Conservation (phyloP, 2,888 invertebrate genomes). For the Drosophila barbarae region DNA sequence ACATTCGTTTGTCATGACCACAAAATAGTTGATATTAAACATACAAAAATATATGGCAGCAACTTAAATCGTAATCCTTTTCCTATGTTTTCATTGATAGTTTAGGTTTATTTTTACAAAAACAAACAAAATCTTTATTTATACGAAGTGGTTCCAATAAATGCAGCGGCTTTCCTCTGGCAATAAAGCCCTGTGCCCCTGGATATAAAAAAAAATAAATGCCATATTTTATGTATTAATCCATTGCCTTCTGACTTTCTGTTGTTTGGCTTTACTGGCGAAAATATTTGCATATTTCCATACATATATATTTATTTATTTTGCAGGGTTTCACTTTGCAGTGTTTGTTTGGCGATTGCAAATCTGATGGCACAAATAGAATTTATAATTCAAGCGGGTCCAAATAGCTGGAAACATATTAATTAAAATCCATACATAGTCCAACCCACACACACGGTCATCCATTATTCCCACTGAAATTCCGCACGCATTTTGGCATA, state of each 20-base stretch:
- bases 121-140: not conserved
- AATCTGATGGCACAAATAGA: constrained; percentile 33
- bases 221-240: constrained; percentile 30
- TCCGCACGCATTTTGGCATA: constrained; percentile 5
- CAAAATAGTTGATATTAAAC: not conserved
- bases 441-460: not conserved
- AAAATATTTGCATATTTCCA: constrained; percentile 23
- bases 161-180: not conserved
- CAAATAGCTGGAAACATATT: constrained; percentile 22
- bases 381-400: constrained; percentile 17
- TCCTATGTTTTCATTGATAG: not conserved
- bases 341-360: constrained; percentile 17
- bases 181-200: not conserved
- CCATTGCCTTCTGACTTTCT: constrained; percentile 14
- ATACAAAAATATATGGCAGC: not conserved
- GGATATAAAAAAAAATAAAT: constrained; percentile 3
- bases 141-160: not conserved
- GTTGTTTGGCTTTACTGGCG: constrained; percentile 28
- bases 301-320: constrained; percentile 17
- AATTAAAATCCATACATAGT: constrained; percentile 27
- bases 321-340: constrained; percentile 27
- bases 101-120: not conserved
- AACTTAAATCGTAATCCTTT: not conserved
- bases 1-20: not conserved
- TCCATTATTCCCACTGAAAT: constrained; percentile 3